These are phyloP conservation scores for Pangasianodon hypophthalmus DNA, from an alignment of 2,113 vertebrate species.

Conservation along the genomic window DNA sequence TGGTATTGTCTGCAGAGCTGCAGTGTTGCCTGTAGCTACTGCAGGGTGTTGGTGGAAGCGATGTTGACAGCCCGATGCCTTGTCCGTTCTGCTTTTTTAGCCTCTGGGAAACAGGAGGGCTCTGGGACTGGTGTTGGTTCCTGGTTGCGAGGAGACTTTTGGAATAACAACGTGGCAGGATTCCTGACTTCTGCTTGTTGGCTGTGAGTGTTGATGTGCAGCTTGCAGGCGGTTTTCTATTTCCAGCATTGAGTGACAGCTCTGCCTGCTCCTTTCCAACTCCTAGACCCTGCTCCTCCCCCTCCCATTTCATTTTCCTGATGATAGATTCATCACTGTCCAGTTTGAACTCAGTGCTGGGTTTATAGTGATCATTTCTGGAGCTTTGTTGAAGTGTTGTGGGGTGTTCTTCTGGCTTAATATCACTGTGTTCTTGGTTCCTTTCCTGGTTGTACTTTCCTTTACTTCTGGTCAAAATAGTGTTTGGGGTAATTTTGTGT, in stretches of 20 bases:
- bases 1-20: slow-evolving; percentile 41
- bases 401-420: slow-evolving; percentile 27
- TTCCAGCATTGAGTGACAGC: slow-evolving; percentile 71
- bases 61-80: slow-evolving; percentile 37
- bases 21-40: slow-evolving; percentile 34
- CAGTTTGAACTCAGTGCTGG: slow-evolving; percentile 26
- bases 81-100: slow-evolving; percentile 46
- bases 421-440: slow-evolving; percentile 13
- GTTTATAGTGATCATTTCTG: slow-evolving; percentile 32
- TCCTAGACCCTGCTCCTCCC: slow-evolving; percentile 40
- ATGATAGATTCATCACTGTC: slow-evolving; percentile 21
- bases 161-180: slow-evolving; percentile 59
- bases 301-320: slow-evolving; percentile 28
- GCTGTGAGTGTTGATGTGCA: slow-evolving; percentile 66
- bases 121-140: slow-evolving; percentile 55
- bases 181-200: slow-evolving; percentile 58
- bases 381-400: slow-evolving; percentile 26
- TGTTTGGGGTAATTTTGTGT: slow-evolving; percentile 25
- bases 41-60: slow-evolving; percentile 12
- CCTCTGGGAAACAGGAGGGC: slow-evolving; percentile 33
- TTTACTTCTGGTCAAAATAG: slow-evolving; percentile 34
- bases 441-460: slow-evolving; percentile 21
- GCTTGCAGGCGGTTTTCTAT: slow-evolving; percentile 66
- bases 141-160: slow-evolving; percentile 53
- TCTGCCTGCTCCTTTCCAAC: slow-evolving; percentile 65